Percentiles rank a stretch among this genome's conserved stretches.
Conservation (phyloP, 2,888 invertebrate genomes). For the Pristionchus mayeri region DNA sequence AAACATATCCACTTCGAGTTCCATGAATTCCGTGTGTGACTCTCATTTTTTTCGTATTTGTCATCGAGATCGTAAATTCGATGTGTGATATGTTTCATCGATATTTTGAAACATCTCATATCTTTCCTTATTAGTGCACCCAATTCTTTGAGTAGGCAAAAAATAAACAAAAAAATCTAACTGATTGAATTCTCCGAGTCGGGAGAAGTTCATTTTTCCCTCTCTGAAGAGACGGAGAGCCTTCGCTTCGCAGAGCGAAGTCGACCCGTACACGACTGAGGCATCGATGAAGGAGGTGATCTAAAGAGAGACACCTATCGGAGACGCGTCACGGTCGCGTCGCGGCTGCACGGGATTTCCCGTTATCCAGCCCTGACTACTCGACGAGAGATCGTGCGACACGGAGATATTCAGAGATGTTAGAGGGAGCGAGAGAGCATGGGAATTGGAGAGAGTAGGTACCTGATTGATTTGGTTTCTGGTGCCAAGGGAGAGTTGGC, state of each 20-base stretch:
- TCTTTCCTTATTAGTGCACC: neutral
- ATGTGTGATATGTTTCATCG: neutral
- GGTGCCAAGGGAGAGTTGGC: constrained; percentile 33
- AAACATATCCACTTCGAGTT: too few species aligned
- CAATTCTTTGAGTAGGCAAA: too few species aligned
- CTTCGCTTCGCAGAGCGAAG: constrained; percentile 71
- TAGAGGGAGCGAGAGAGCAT: neutral
- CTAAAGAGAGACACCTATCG: too few species aligned
- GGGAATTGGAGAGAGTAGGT: neutral
- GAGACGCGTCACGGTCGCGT: too few species aligned
- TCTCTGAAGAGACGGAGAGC: constrained; percentile 67
- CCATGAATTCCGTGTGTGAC: too few species aligned
- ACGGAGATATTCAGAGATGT: too few species aligned
- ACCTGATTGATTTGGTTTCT: constrained; percentile 83
- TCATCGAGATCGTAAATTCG: neutral
- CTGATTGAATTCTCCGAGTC: constrained; percentile 48
- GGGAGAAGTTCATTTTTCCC: constrained; percentile 69
- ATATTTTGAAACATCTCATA: neutral
- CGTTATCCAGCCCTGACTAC: too few species aligned
- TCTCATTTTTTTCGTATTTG: too few species aligned
- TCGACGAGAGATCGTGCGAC: too few species aligned
- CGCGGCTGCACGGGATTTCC: too few species aligned
- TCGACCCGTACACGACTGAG: constrained; percentile 75
- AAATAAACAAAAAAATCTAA: neutral
- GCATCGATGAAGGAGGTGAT: constrained; percentile 82